Evolutionary conservation across 37 sponge, comb jelly and placozoan genomes (phyloP).

Genomic region (Spongia lamella): DNA sequence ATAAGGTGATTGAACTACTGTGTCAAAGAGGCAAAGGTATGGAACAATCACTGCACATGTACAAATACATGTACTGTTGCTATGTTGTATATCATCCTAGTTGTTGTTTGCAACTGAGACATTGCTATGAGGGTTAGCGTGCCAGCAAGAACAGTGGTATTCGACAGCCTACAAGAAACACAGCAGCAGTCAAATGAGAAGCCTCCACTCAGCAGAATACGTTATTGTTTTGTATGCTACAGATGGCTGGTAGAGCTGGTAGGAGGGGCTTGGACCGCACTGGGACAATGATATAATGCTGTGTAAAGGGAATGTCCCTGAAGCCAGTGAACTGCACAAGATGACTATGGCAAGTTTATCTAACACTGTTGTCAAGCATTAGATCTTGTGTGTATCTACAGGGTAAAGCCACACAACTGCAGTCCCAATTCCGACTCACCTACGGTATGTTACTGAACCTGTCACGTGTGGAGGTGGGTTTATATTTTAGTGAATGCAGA

Average conservation of each 20-base stretch:
- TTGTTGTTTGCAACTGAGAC: constrained; percentile 99
- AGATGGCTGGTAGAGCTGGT: constrained; percentile 99
- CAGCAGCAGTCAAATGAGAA: constrained; percentile 53
- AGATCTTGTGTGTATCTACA: too few species aligned
- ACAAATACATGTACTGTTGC: too few species aligned
- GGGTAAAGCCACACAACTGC: constrained; percentile 79
- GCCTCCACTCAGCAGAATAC: constrained; percentile 76
- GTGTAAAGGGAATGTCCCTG: constrained; percentile 88
- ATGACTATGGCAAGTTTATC: constrained; percentile 88
- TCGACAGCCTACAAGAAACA: too few species aligned
- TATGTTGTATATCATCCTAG: too few species aligned
- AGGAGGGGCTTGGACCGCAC: constrained; percentile 86
- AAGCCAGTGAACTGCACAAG: constrained; percentile 72
- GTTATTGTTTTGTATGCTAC: constrained; percentile 59
- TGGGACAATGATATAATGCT: constrained; percentile 92
- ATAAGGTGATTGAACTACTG: too few species aligned
- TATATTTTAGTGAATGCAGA: too few species aligned
- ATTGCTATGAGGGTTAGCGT: too few species aligned
- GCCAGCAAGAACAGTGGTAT: too few species aligned
- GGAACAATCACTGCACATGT: too few species aligned
- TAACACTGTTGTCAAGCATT: too few species aligned
- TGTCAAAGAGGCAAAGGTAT: too few species aligned
- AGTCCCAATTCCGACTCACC: constrained; percentile 93
- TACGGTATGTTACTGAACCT: constrained; percentile 96
- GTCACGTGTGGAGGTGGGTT: constrained; percentile 65